A percentile compares a stretch with the other conserved stretches of the same genome.
Evolutionary conservation across 92 coral and sea anemone species (phyloP).

Genomic region (Micromussa lordhowensis): DNA sequence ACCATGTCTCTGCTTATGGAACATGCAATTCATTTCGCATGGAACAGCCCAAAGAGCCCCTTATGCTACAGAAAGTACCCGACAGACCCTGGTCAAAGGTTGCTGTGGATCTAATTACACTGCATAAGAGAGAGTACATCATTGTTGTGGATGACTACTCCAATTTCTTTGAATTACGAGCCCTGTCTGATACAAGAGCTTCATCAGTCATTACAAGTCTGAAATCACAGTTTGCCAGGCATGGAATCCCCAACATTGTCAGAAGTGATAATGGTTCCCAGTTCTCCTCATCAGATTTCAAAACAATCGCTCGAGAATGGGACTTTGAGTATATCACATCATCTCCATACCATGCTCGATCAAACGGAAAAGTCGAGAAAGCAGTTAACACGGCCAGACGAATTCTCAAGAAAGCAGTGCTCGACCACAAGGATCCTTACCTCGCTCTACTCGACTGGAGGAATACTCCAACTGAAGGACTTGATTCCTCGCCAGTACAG

Average conservation of each 20-base stretch:
- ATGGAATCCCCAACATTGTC: conserved; percentile 14
- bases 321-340: conserved; percentile 52
- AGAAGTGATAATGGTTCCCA: conserved; percentile 19
- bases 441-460: conserved; percentile 61
- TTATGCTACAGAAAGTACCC: conserved; percentile 16
- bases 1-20: conserved; percentile 29
- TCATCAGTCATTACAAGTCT: neutral
- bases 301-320: conserved; percentile 31
- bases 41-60: too few species aligned
- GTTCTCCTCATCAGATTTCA: conserved; percentile 22
- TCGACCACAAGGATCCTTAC: conserved; percentile 52
- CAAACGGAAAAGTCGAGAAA: conserved; percentile 38
- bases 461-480: conserved; percentile 56
- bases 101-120: neutral
- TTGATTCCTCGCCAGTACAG: conserved; percentile 42
- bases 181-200: neutral
- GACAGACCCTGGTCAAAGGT: conserved; percentile 4
- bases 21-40: neutral
- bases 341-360: conserved; percentile 36
- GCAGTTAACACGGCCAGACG: conserved; percentile 36
- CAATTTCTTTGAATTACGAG: conserved; percentile 17
- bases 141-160: neutral
- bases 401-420: conserved; percentile 41
- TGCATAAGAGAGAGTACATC: neutral
- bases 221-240: conserved; percentile 37